These are phyloP conservation scores for Eurosta solidaginis DNA, from an alignment of 1,140 invertebrate genomes.

Conservation along the genomic window DNA sequence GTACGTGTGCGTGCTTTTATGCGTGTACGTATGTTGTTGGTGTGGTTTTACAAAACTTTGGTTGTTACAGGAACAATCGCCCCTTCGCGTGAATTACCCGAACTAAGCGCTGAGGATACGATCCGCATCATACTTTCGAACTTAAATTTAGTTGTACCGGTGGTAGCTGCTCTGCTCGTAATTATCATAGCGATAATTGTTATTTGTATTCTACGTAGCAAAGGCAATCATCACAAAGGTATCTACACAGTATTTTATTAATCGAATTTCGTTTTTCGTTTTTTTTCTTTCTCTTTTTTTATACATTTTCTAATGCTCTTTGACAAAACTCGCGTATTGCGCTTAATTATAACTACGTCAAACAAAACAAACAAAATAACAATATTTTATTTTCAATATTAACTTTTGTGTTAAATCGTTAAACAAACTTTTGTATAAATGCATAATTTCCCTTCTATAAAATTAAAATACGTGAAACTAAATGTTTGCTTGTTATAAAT, in stretches of 20 bases:
- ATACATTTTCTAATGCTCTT: constrained; percentile 46
- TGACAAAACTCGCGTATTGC: background rate
- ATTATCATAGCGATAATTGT: constrained; percentile 91
- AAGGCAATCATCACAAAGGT: constrained; percentile 84
- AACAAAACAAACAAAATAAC: constrained; percentile 22
- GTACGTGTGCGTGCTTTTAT: background rate
- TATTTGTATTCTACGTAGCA: constrained; percentile 84
- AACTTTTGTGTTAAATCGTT: background rate
- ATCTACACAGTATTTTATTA: constrained; percentile 52
- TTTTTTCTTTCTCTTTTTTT: constrained; percentile 47
- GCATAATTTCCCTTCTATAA: background rate
- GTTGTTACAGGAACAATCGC: constrained; percentile 88
- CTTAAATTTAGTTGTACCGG: constrained; percentile 91
- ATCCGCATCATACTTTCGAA: constrained; percentile 83
- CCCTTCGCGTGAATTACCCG: constrained; percentile 82
- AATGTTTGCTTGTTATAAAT: constrained; percentile 30
- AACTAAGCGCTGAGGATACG: constrained; percentile 77
- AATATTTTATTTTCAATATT: background rate
- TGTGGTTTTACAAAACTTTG: constrained; percentile 37
- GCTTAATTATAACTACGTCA: background rate
- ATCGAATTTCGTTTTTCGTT: constrained; percentile 40
- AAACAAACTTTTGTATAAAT: constrained; percentile 17
- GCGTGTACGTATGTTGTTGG: background rate
- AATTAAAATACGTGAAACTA: background rate
- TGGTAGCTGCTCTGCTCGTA: constrained; percentile 86